Evolutionary conservation across 2,797 vertebrate genomes (phyloP).

Genomic region (Babyrousa celebensis): DNA sequence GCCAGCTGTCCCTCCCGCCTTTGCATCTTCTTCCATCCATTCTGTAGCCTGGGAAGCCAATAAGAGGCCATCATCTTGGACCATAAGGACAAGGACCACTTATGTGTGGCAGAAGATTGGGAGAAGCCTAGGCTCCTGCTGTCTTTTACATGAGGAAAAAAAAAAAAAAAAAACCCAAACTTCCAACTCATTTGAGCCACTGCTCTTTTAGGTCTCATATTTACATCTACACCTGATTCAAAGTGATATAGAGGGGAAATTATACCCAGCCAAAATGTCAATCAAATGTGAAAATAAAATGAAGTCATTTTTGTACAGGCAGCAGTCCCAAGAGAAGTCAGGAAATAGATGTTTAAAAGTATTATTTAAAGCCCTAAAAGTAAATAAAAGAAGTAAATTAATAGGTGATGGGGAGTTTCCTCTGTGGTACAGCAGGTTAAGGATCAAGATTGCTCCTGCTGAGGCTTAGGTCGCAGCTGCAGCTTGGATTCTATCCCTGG

Average conservation of each 20-base stretch:
- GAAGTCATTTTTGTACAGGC: not conserved
- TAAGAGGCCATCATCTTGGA: not conserved
- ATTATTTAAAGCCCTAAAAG: conserved; percentile 34
- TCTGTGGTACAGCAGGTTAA: too few relatives aligned
- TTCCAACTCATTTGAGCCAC: not conserved
- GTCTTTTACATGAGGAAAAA: not conserved
- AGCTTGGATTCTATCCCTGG: too few relatives aligned
- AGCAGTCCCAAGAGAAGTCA: conserved; percentile 43
- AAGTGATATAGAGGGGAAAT: conserved; percentile 35
- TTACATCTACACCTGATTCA: conserved; percentile 24
- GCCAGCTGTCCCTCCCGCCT: not conserved
- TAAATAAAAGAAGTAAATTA: conserved; percentile 12
- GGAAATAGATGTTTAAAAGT: not conserved
- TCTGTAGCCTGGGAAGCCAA: not conserved
- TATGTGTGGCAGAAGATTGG: not conserved
- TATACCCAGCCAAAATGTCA: conserved; percentile 57
- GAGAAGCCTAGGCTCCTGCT: not conserved
- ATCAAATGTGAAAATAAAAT: conserved; percentile 10
- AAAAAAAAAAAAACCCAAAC: not conserved
- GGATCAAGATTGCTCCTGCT: too few relatives aligned
- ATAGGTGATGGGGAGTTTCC: not conserved
- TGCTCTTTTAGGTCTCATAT: not conserved
- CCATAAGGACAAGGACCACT: not conserved
- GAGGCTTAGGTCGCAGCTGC: too few relatives aligned
- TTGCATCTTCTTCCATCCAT: not conserved